Evolutionary conservation across 2,113 vertebrate species (phyloP).

Genomic region (Spheniscus mendiculus): DNA sequence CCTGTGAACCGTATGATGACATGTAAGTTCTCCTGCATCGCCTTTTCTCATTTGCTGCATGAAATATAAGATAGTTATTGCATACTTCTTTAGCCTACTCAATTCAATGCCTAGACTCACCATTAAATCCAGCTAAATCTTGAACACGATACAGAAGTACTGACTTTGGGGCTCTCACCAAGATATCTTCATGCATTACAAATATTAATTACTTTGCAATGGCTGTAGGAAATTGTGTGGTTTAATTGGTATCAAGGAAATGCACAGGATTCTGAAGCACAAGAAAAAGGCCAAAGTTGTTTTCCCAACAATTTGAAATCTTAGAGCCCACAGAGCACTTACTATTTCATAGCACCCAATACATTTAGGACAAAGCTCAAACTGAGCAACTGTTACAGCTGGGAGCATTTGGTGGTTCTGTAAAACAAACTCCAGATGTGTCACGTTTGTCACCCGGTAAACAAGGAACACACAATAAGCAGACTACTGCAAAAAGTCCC

Average conservation of each 20-base stretch:
- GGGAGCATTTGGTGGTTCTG: background rate
- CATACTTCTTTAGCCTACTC: background rate
- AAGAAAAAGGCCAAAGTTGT: background rate
- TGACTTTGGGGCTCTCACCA: background rate
- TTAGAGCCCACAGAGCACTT: background rate
- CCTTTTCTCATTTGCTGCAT: background rate
- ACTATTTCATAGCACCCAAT: background rate
- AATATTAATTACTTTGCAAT: background rate
- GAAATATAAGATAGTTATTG: background rate
- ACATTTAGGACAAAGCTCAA: background rate
- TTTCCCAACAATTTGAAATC: background rate
- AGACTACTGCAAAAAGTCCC: background rate
- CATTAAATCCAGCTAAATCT: background rate
- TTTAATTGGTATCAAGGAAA: background rate
- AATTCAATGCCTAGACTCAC: background rate
- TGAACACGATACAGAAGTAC: background rate
- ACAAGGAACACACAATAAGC: background rate
- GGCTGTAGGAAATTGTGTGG: background rate
- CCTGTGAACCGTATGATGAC: background rate
- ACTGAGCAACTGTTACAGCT: background rate
- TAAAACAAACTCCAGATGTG: background rate
- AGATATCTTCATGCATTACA: background rate
- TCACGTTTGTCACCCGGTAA: background rate
- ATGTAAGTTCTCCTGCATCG: fast-evolving
- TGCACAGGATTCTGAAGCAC: background rate